Base-by-base conservation (phyloP, 2,797 vertebrate species). In the Buceros bicornis region DNA sequence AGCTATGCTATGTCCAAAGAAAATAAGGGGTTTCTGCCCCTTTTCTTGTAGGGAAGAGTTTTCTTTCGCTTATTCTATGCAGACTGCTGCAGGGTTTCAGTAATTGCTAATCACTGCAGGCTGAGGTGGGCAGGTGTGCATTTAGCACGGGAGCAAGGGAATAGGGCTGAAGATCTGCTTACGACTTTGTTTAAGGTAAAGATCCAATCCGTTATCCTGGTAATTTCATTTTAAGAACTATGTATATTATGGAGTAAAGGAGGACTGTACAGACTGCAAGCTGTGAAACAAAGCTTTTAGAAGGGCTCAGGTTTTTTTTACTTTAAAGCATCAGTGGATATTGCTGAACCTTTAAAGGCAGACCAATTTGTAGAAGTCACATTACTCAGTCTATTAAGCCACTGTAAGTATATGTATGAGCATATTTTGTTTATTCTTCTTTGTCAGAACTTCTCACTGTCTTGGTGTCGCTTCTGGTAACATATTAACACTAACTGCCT, bases 391-490 rank as follows among this genome's bases (percentile, higher is more conserved):
- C 25, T 82, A 8, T 57, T 83, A 93, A 88, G 18, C 33, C 43
- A 35, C 70, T 48, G 13, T 50, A 61, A 83, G 9, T 72, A 33
- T 64, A 53, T 42, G n/a, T 80, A 65, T 67, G 21, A 70, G 16
- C 11, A 9, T 66, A 64, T 67, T 82, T 90, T 72, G 56, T 79
- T 93, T 80, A 45, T 73, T 94, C 89, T 66, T 93, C n/a, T 69
- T 93, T 81, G 56, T 91, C 89, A 79, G 51, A 96, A 92, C 13
- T 89, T 97, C 94, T 73, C 28, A 42, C 28, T 29, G 10, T 77
- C 88, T 92, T 89, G 90, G 80, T 96, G 61, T 87, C 26, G 79
- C 84, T 94, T 94, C 81, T 80, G 42, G 53, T 66, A 74, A 70
- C 37, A 45, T 37, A 86, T 96, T 91, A 91, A 40, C 72, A 76